A percentile compares a stretch with the other conserved stretches of the same genome.
These are phyloP conservation scores for Dicaeum eximium DNA, from an alignment of 2,113 vertebrate genomes.

Conservation along the genomic window DNA sequence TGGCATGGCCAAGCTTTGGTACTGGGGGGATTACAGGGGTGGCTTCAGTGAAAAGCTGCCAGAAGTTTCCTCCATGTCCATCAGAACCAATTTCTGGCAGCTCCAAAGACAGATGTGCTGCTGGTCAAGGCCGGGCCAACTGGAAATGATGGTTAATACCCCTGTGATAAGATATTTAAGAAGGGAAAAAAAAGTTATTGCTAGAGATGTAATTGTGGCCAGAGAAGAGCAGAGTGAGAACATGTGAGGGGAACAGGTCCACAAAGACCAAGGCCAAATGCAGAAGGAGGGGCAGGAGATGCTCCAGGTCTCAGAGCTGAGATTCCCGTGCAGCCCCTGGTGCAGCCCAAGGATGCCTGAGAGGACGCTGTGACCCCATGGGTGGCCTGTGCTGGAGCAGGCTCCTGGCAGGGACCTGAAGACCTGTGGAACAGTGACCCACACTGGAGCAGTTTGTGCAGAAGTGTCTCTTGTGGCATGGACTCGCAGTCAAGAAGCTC, in stretches of 20 bases:
- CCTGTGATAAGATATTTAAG: not conserved
- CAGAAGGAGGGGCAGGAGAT: not conserved
- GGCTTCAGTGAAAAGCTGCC: not conserved
- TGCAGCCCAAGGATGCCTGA: not conserved
- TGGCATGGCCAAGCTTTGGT: not conserved
- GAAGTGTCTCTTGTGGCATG: not conserved
- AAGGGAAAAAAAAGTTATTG: not conserved
- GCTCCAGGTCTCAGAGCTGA: not conserved
- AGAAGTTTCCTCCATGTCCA: not conserved
- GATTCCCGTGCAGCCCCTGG: not conserved
- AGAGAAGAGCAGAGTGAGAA: not conserved
- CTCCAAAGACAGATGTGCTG: rapidly evolving
- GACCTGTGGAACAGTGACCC: not conserved
- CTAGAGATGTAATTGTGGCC: not conserved
- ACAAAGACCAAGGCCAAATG: not conserved
- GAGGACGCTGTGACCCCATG: rapidly evolving
- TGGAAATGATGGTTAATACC: not conserved
- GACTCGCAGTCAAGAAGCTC: not conserved
- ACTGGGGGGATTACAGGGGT: not conserved
- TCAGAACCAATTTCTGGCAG: not conserved
- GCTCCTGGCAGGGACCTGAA: too few species aligned
- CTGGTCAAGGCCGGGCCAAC: not conserved
- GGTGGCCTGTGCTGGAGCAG: not conserved
- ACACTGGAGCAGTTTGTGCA: rapidly evolving
- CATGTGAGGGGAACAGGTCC: not conserved